Base-by-base conservation (phyloP, 2,797 vertebrate genomes). In the Micromesistius poutassou region DNA sequence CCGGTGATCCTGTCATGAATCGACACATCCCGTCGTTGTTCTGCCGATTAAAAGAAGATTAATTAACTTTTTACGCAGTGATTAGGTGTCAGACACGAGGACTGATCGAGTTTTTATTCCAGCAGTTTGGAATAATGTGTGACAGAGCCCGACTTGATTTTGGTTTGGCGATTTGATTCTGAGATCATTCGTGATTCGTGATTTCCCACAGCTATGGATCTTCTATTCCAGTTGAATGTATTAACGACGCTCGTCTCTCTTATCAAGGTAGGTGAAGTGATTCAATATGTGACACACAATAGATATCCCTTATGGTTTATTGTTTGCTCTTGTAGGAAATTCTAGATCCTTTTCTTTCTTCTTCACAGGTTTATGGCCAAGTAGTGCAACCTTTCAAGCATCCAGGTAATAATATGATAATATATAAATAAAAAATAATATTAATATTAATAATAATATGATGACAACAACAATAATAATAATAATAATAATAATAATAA, bases 321-420 rank as follows among this genome's bases (percentile, higher is more conserved):
- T 9, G n/a, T 42, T 77, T 22, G n/a, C 62, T 25, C 8, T 25
- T 66, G 62, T n/a, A 62, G 22, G 22, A 62, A 62, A 16, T 50
- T 16, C 16, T 50, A 50, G 62, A 66, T 28, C n/a, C n/a, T 30
- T 3, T 31, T 50, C 33, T 84, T 79, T 84, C 12, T 89, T 87
- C 30, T 84, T 85, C 77, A 22, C 88, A 95, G 95, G 93, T 94
- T 86, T 85, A 90, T 86, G 88, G 89, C 90, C 84, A 93, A 88
- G 88, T 76, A 76, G 83, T 77, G 38, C 83, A 87, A 78, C 83
- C 89, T 78, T 84, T 72, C 33, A 91, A 93, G 80, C 93, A 94
- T 88, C 92, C 94, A 94, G 95, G 94, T 95, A 94, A n/a, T 62
- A 62, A n/a, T n/a, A 22, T n/a, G 7, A 55, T 55, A 62, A 62